Evolutionary conservation across 2,797 vertebrate genomes (phyloP), one percentile per base, ranked within the genome.

Genomic region (Phyllotis vaccarum): DNA sequence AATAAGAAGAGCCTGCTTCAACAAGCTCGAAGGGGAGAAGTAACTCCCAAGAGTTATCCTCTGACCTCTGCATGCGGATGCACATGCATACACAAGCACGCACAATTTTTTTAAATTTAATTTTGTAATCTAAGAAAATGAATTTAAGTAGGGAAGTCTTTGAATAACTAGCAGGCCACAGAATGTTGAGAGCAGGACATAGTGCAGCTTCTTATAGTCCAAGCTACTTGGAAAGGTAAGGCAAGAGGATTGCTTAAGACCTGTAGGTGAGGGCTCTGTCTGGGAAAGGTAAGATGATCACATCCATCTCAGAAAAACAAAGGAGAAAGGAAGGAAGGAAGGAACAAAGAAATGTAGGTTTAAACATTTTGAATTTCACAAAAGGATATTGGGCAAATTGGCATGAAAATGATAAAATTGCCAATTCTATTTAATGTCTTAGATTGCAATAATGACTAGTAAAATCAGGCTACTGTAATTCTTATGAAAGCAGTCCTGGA

Each of bases 101-200:
- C 52, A 64, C 60, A 22, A 43, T 3, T 37, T 34, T 8, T 92
- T 88, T 79, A 94, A 74, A 80, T 85, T 40, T 82, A 95, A 80
- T 14, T 46, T 74, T 91, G 27, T 58, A 93, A 95, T 92, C 64
- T 68, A 72, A 94, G 96, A 49, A 91, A 76, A 90, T 22, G 43
- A 86, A 89, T 89, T 94, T n/a, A n/a, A 74, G 43, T 40, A 75
- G 21, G 64, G 43, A 52, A 92, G 43, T 66, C 82, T 93, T n/a
- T 93, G 52, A 92, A 43, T 62, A 96, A 94, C 76, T 40, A 66
- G 56, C 49, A 80, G n/a, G 9, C 40, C 89, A 80, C 94, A 95
- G 31, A 92, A 17, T 74, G 91, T 43, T n/a, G 24, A 54, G 46
- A 93, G 27, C 24, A n/a, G 29, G 62, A 12, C 19, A 27, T 40